phyloP scores from a whole-genome alignment of 2,888 invertebrate genomes.

The Hirtodrosophila trivittata region DNA sequence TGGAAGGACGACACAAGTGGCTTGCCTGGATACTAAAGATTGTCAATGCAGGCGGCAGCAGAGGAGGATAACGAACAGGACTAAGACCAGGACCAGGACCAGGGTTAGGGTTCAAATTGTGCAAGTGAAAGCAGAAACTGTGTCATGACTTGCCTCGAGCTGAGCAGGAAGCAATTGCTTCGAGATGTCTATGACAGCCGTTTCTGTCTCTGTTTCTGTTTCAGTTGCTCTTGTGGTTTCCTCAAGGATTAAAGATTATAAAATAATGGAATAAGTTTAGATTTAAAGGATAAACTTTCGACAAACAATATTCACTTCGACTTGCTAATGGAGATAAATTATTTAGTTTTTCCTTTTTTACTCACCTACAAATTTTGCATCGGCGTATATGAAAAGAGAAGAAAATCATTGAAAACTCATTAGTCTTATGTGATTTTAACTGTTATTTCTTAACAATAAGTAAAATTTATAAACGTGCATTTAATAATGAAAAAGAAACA shows the following conservation, averaged over 20 bases:
- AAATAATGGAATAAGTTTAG: too few species aligned
- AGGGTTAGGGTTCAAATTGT: neutral
- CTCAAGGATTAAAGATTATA: too few species aligned
- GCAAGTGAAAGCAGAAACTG: conserved; percentile 1
- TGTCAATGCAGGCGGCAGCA: neutral
- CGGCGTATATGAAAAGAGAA: conserved; percentile 46
- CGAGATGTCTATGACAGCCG: neutral
- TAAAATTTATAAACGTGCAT: conserved; percentile 4
- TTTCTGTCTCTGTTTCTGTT: neutral
- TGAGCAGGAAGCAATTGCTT: neutral
- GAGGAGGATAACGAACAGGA: too few species aligned
- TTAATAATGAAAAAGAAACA: too few species aligned
- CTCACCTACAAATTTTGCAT: conserved; percentile 35
- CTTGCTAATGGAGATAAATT: too few species aligned
- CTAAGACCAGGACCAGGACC: too few species aligned
- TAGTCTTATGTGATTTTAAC: neutral
- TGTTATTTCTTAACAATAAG: conserved; percentile 2
- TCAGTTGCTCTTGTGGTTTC: neutral
- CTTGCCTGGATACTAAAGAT: neutral
- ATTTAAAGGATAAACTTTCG: too few species aligned
- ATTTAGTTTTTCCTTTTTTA: conserved; percentile 13
- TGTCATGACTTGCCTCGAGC: neutral
- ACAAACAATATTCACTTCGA: too few species aligned
- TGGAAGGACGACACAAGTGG: neutral
- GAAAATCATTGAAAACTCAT: conserved; percentile 1